A percentile compares a stretch with the other conserved stretches of the same genome.
Evolutionary conservation across 2,888 invertebrate genomes (phyloP).

Genomic region (Dioctria rufipes): DNA sequence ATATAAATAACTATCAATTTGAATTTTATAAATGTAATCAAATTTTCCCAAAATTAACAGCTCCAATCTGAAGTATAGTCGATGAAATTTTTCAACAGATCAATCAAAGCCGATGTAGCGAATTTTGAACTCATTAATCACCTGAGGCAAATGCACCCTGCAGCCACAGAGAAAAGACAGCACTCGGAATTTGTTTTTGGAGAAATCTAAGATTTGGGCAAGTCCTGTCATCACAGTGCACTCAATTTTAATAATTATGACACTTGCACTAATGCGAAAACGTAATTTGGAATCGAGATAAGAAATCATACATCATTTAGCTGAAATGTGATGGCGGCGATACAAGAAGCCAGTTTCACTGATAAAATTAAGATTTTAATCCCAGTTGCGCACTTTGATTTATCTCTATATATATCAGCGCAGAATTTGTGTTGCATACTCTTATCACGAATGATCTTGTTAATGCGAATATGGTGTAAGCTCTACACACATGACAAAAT

Average conservation of each 20-base stretch:
- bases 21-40: no score
- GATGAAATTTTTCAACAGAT: neutral
- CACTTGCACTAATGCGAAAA: constrained; percentile 54
- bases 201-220: constrained; percentile 6
- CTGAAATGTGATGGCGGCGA: constrained; percentile 17
- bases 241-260: constrained; percentile 37
- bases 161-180: no score
- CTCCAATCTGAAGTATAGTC: neutral
- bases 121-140: neutral
- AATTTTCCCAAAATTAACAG: no score
- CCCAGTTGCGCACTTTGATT: neutral
- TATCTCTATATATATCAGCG: constrained; percentile 5
- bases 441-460: constrained; percentile 44
- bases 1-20: no score
- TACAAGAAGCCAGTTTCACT: constrained; percentile 26
- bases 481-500: constrained; percentile 34
- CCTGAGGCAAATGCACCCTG: no score
- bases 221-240: constrained; percentile 19
- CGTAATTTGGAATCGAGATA: constrained; percentile 50
- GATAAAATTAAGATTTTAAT: constrained; percentile 45
- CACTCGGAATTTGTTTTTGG: neutral
- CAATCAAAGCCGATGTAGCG: neutral
- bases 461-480: constrained; percentile 44
- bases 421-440: neutral
- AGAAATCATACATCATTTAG: constrained; percentile 46